Evolutionary conservation across 2,113 vertebrate genomes (phyloP), one percentile per base, ranked within the genome.

Genomic region (Cettia cetti): DNA sequence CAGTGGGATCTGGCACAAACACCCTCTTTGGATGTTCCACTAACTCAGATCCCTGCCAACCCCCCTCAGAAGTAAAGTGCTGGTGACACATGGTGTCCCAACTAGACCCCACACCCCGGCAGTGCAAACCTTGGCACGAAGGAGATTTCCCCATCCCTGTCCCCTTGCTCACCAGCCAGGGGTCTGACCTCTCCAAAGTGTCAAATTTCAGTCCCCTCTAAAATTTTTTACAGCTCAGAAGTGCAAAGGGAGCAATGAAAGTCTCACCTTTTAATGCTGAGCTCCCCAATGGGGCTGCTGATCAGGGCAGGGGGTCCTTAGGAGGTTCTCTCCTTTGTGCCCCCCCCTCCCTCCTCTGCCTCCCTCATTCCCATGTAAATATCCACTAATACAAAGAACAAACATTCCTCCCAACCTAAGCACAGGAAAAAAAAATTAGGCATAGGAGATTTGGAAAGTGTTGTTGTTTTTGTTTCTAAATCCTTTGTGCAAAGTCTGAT

Each of bases 201-300:
- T 59, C 49, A 16, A 20, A 37, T 94, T 96, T 91, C 92, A 78
- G 69, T 1, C 39, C 2, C 5, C 70, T 84, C 61, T 72, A 54
- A 76, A 47, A 27, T 15, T 5, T 66, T 89, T 93, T 71, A 81
- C 49, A 69, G 74, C 77, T 10, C 15, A 17, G 50, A 86, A 56
- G 40, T 14, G 60, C 65, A 71, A 79, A 79, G 77, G 69, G 81
- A 81, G 44, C 30, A 89, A 91, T 86, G 89, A 94, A 95, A 95
- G 7, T 94, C 91, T 92, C 76, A 61, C 69, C 49, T 50, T 59
- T 54, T 47, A 54, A 33, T 1, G 21, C 76, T 44, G 79, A 75
- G 26, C 11, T 82, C 85, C 45, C 59, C 53, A 54, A 2, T 0
- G 0, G 49, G 15, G 74, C 27, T 50, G 59, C n/a, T 44, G 68